phyloP scores from a whole-genome alignment of 2,888 invertebrate species.

The Tachina grossa region DNA sequence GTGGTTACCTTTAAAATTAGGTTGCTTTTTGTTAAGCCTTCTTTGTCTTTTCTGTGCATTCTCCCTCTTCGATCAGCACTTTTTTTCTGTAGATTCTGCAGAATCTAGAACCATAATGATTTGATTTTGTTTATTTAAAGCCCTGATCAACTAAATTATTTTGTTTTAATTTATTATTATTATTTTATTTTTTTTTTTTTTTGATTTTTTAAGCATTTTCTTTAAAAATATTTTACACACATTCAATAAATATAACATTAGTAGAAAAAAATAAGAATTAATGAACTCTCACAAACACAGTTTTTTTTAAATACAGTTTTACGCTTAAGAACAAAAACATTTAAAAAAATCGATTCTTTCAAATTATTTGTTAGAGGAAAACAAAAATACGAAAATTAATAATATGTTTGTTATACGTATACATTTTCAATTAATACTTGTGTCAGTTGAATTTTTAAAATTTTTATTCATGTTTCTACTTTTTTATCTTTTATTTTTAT shows the following conservation, averaged over 20 bases:
- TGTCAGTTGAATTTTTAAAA: constrained; percentile 38
- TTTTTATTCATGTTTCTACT: constrained; percentile 19
- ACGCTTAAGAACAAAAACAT: constrained; percentile 62
- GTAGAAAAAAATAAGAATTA: constrained; percentile 22
- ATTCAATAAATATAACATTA: constrained; percentile 64
- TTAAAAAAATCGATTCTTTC: constrained; percentile 10
- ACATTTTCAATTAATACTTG: constrained; percentile 29
- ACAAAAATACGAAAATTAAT: constrained; percentile 21
- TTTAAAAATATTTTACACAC: constrained; percentile 58
- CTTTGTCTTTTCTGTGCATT: constrained; percentile 97
- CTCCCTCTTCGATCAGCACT: constrained; percentile 98
- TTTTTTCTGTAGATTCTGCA: constrained; percentile 99
- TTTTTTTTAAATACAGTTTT: constrained; percentile 69
- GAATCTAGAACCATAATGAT: constrained; percentile 92
- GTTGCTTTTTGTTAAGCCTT: constrained; percentile 98
- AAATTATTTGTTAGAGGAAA: constrained; percentile 25
- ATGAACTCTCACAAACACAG: constrained; percentile 67
- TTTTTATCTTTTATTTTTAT: too few species aligned
- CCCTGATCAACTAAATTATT: constrained; percentile 81
- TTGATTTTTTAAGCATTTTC: constrained; percentile 18
- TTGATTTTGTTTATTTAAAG: constrained; percentile 78
- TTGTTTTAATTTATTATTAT: constrained; percentile 70
- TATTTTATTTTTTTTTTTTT: too few species aligned
- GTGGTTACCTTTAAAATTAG: constrained; percentile 97
- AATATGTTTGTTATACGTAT: constrained; percentile 3